Evolutionary conservation across 2,113 vertebrate species (phyloP).

Genomic region (Zosterops borbonicus): DNA sequence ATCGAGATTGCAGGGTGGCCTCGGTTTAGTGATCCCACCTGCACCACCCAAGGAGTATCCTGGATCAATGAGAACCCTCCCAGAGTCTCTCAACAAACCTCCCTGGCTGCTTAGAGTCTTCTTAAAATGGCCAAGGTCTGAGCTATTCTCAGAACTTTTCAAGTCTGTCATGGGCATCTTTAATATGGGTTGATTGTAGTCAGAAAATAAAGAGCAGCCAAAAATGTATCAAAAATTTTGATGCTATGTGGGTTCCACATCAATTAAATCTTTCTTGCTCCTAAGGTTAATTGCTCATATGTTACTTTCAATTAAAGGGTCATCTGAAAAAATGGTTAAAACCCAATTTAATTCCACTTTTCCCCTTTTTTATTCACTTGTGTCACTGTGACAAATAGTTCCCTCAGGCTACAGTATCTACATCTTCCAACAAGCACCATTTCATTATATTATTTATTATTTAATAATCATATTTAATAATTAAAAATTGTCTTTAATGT

Average conservation of each 20-base stretch:
- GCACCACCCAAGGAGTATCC: neutral
- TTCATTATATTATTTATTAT: neutral
- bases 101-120: neutral
- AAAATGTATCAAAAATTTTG: neutral
- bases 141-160: neutral
- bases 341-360: neutral
- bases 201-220: neutral
- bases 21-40: neutral
- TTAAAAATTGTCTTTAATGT: neutral
- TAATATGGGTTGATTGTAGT: neutral
- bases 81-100: accelerated
- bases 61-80: neutral
- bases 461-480: neutral
- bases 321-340: neutral
- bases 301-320: neutral
- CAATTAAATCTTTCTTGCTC: neutral
- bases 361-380: neutral
- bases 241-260: neutral
- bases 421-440: neutral
- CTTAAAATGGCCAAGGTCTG: neutral
- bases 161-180: neutral
- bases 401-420: neutral
- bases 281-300: neutral
- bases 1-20: neutral
- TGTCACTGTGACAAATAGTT: neutral